Evolutionary conservation across 2,888 invertebrate species (phyloP).

Genomic region (Paralinhomoeus sp.): DNA sequence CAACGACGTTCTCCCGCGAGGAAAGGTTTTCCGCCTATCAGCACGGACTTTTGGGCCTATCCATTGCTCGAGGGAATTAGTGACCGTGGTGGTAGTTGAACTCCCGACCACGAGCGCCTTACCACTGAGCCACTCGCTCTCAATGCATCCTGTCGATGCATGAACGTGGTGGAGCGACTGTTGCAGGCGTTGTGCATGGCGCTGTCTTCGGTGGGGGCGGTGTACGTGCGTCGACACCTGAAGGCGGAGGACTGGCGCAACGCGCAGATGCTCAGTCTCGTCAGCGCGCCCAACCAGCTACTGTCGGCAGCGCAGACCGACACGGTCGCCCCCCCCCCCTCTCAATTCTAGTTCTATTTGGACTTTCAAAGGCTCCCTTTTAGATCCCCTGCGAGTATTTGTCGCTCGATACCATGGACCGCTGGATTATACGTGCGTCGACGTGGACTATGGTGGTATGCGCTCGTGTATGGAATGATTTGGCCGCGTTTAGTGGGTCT

Average conservation of each 20-base stretch:
- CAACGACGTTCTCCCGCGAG: no score
- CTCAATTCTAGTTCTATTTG: not conserved
- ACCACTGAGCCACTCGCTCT: no score
- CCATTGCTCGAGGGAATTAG: no score
- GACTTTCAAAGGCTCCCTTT: conserved; percentile 6
- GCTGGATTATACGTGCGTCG: conserved; percentile 68
- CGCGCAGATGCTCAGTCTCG: conserved; percentile 47
- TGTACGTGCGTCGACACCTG: conserved; percentile 67
- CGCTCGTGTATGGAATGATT: no score
- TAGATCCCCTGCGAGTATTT: conserved; percentile 87
- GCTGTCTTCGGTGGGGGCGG: conserved; percentile 57
- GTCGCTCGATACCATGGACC: conserved; percentile 76
- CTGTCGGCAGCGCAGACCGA: conserved; percentile 81
- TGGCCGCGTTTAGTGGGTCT: conserved; percentile 61
- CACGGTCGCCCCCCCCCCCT: conserved; percentile 31
- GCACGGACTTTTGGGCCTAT: no score
- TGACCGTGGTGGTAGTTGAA: no score
- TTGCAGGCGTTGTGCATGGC: conserved; percentile 48
- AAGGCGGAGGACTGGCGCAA: conserved; percentile 77
- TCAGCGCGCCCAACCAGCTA: conserved; percentile 77
- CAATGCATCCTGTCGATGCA: no score
- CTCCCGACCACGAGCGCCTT: no score
- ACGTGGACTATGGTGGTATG: no score
- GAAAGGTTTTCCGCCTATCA: no score
- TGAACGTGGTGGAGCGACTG: no score